phyloP scores from a whole-genome alignment of 2,113 vertebrate genomes.

The pig (Sus scrofa) region DNA sequence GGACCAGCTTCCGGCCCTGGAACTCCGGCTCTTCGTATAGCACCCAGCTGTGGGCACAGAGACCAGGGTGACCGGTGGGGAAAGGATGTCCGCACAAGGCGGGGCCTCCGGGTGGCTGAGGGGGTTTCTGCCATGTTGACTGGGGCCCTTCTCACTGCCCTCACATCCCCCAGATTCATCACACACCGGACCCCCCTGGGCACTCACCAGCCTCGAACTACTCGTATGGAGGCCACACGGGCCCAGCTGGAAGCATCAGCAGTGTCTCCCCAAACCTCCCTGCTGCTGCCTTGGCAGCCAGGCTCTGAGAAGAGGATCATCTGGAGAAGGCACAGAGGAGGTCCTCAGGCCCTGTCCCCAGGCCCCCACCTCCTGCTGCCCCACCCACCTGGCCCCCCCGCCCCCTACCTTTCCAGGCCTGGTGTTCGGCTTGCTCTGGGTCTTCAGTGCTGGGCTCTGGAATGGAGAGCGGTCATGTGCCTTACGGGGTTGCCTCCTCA shows the following conservation, averaged over 20 bases:
- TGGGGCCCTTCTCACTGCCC: background rate
- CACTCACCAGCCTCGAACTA: slow-evolving; percentile 96
- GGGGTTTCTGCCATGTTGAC: background rate
- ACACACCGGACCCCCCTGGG: background rate
- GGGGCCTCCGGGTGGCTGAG: background rate
- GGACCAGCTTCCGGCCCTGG: slow-evolving; percentile 92
- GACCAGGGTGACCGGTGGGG: background rate
- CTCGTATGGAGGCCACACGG: slow-evolving; percentile 91
- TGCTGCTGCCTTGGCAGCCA: slow-evolving; percentile 89
- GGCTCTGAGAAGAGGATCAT: slow-evolving; percentile 93
- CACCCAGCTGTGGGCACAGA: slow-evolving; percentile 91
- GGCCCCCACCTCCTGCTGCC: fast-evolving
- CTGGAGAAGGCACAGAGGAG: slow-evolving; percentile 82
- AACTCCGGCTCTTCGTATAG: slow-evolving; percentile 95
- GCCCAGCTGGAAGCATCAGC: slow-evolving; percentile 91
- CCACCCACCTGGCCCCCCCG: background rate
- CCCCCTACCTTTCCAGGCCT: slow-evolving; percentile 95
- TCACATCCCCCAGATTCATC: background rate
- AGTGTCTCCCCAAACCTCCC: slow-evolving; percentile 91
- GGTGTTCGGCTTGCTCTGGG: slow-evolving; percentile 92
- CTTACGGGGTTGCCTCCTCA: background rate
- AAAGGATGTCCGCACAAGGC: background rate
- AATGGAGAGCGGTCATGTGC: background rate
- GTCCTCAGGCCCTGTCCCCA: background rate
- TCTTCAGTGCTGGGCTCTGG: slow-evolving; percentile 87